Evolutionary conservation across 2,113 vertebrate species (phyloP), one percentile per base, ranked within the genome.

Genomic region (Misgurnus anguillicaudatus): DNA sequence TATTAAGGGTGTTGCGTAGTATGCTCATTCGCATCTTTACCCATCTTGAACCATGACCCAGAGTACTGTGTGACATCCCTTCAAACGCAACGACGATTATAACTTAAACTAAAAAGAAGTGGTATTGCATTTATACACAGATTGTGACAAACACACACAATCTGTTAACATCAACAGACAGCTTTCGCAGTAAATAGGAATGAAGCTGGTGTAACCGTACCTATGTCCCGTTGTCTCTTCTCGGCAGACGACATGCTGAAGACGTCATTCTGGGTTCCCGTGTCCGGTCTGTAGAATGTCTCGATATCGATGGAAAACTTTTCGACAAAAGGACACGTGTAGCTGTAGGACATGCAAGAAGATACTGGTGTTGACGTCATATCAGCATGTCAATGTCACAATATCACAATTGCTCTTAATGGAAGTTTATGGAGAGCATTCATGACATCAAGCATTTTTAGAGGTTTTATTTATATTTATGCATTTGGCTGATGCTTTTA

Each of bases 241-340:
- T 99, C 98, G 58, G 90, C 91, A 58, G 95, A 86, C 69, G 95
- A 96, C 87, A 99, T 90, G 90, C 92, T 98, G 91, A 99, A 99
- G 75, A 98, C 96, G 0, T 99, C 94, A 77, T 83, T 87, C 21
- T 96, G 95, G 83, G 94, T 94, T 84, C 98, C 98, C 3, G 95
- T 92, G 82, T 99, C 98, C 0, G 94, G 90, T 90, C 96, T 97
- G 87, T 99, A 99, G 90, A 96, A 97, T 0, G 98, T 99, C 89
- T 99, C 98, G 19, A 99, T 99, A 88, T 99, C 98, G 31, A 99
- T 99, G 80, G 97, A 99, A 90, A 99, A 99, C 87, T 99, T 99
- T 90, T 99, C 98, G 88, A 99, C 98, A 81, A 99, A 99, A 51
- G 98, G 98, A 84, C 97, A 98, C 0, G 97, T 99, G 86, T 98